Conservation (phyloP, 1,140 invertebrate species). For the Drosophila tsacasi region DNA sequence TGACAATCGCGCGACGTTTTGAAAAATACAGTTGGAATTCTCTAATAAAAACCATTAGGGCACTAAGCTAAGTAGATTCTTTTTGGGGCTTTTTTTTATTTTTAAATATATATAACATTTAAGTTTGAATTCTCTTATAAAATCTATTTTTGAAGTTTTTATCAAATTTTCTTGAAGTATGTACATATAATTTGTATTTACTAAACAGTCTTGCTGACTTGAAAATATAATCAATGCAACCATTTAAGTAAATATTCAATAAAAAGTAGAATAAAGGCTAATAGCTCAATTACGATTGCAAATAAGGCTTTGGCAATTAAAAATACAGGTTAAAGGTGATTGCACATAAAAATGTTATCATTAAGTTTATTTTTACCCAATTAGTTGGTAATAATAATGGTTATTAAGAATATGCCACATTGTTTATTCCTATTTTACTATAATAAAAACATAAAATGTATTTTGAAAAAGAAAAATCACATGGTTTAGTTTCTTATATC, state of each 20-base stretch:
- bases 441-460: too few species aligned
- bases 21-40: constrained; percentile 42
- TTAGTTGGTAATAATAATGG: background rate
- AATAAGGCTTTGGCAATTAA: background rate
- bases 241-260: background rate
- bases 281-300: constrained; percentile 1
- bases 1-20: constrained; percentile 52
- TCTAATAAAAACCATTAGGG: constrained; percentile 2
- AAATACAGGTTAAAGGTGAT: background rate
- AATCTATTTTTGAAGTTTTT: background rate
- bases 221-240: too few species aligned
- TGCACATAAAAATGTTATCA: background rate
- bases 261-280: background rate
- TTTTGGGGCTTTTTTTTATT: too few species aligned
- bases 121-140: constrained; percentile 9
- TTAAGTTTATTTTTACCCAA: background rate
- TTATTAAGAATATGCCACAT: background rate
- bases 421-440: background rate
- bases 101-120: background rate
- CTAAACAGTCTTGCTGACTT: background rate
- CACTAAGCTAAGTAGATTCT: background rate
- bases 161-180: background rate
- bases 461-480: background rate
- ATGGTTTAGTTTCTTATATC: too few species aligned
- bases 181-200: background rate